Conservation (phyloP, 2,888 invertebrate species). For the Polyploca ridens region DNA sequence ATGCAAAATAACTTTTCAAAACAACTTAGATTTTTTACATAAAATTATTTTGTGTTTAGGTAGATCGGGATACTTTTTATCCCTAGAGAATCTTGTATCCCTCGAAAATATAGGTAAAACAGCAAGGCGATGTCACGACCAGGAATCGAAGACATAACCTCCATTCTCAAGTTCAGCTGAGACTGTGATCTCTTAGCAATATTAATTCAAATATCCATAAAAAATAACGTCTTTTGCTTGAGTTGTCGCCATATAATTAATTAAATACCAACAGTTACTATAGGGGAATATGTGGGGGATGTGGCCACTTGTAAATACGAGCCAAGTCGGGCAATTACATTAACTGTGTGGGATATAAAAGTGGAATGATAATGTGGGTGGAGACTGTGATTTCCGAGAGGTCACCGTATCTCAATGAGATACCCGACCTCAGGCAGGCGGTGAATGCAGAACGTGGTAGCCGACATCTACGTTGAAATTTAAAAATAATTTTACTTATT, state of each 20-base stretch:
- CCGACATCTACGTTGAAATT: conserved; percentile 2
- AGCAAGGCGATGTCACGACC: too few species aligned
- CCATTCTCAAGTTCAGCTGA: background rate
- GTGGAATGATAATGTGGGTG: conserved; percentile 62
- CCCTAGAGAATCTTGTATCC: too few species aligned
- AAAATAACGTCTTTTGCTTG: conserved; percentile 48
- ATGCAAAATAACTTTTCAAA: too few species aligned
- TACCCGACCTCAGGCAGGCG: conserved; percentile 9
- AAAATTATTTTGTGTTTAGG: too few species aligned
- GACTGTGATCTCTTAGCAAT: conserved; percentile 11
- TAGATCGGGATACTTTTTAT: too few species aligned
- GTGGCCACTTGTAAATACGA: conserved; percentile 20
- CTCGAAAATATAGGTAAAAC: too few species aligned
- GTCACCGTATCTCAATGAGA: conserved; percentile 76
- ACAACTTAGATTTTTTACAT: too few species aligned
- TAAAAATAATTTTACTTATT: too few species aligned
- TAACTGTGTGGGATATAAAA: conserved; percentile 62
- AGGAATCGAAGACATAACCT: too few species aligned
- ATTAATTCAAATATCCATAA: conserved; percentile 39
- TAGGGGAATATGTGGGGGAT: conserved; percentile 13
- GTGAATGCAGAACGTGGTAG: conserved; percentile 18
- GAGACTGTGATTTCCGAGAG: conserved; percentile 63
- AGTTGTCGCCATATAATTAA: conserved; percentile 63
- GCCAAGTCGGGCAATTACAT: conserved; percentile 61
- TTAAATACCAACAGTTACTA: conserved; percentile 37